Evolutionary conservation across 2,797 vertebrate genomes (phyloP).

Genomic region (Dendrocincla fuliginosa): DNA sequence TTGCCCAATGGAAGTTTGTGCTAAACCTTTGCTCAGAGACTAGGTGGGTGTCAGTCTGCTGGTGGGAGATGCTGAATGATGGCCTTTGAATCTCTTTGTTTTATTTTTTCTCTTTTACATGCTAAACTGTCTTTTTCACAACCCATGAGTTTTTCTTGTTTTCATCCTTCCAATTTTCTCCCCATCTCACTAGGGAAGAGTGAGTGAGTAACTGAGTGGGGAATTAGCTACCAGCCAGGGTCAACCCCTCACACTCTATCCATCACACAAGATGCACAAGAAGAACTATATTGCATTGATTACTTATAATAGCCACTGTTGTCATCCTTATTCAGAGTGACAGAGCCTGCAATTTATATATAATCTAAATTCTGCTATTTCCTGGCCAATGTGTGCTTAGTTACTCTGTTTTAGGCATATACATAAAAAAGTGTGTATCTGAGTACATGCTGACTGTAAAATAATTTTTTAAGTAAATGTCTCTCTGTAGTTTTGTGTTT

Average conservation of each 20-base stretch:
- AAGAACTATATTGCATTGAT: not conserved
- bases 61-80: not conserved
- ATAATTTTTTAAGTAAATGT: not conserved
- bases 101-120: not conserved
- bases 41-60: not conserved
- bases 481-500: not conserved
- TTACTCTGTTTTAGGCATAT: not conserved
- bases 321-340: not conserved
- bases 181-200: not conserved
- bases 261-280: not conserved
- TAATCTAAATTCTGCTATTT: not conserved
- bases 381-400: not conserved
- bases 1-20: not conserved
- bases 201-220: accelerated
- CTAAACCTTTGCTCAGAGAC: not conserved
- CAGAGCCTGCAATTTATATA: not conserved
- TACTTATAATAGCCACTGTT: not conserved
- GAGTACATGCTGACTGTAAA: not conserved
- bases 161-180: not conserved
- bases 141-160: not conserved
- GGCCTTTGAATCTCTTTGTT: not conserved
- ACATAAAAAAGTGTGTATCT: not conserved
- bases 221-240: not conserved
- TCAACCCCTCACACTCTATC: not conserved
- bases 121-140: not conserved